Evolutionary conservation across 2,113 vertebrate species (phyloP), one percentile per base, ranked within the genome.

Genomic region (Xiphophorus maculatus): DNA sequence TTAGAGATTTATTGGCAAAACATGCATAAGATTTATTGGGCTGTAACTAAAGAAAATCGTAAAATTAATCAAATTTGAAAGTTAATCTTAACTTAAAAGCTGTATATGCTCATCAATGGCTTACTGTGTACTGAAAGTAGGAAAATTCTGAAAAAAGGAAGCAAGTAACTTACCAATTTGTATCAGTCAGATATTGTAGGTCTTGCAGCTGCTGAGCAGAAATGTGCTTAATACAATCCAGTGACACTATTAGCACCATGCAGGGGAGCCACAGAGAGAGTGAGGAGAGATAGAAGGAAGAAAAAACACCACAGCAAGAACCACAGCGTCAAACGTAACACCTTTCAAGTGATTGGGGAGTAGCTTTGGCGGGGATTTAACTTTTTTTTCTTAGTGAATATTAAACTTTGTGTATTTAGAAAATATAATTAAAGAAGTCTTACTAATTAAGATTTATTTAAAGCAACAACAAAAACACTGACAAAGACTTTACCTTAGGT

Each of bases 141-240:
- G 42, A 19, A 30, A 30, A 48, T 29, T 48, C 12, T 32, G 1
- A 3, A 40, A 61, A 63, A 3, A 33, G 61, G 51, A 14, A 32
- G 8, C 5, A 22, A 63, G 10, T 4, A 44, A 77, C 88, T 63
- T 79, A 91, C 90, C 72, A 25, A 54, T 22, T 3, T 25, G 35
- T 17, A 6, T 12, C 62, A 10, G 0, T 58, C 11, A 62, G 75
- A 10, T 61, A 58, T 28, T 40, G 51, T 75, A 12, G 8, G 5
- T 17, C 27, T 9, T 5, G 11, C n/a, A 32, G 28, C 64, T 17
- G 11, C 37, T 14, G 58, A 17, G 62, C 4, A 51, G 64, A 73
- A 60, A 60, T 54, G 42, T 51, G 28, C 27, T 76, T 32, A 37
- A 15, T 37, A 2, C 51, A n/a, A 42, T n/a, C 22, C 2, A 14